Percentiles rank a stretch among this genome's conserved stretches.
Conservation (phyloP, 2,797 vertebrate species). For the Anguilla anguilla region DNA sequence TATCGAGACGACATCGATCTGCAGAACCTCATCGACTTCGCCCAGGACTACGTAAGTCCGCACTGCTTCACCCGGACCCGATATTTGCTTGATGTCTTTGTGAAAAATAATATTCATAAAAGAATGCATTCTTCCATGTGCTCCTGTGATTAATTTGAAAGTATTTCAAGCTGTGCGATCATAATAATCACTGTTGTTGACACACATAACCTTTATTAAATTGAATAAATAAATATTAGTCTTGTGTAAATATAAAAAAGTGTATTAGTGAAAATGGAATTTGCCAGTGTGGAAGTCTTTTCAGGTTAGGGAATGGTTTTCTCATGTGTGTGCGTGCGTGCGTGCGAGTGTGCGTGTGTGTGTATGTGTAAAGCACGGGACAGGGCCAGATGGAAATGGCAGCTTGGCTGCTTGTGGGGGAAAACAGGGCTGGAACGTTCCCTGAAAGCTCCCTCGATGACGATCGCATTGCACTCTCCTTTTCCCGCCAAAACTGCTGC, state of each 20-base stretch:
- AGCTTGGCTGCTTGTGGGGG: neutral
- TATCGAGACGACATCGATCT: slow-evolving; percentile 95
- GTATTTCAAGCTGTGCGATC: too few species aligned
- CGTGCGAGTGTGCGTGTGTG: neutral
- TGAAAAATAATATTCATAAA: too few species aligned
- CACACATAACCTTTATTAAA: too few species aligned
- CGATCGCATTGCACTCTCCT: neutral
- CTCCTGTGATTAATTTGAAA: too few species aligned
- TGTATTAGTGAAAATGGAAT: too few species aligned
- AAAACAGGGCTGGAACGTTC: neutral
- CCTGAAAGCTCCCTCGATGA: neutral
- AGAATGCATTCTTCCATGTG: too few species aligned
- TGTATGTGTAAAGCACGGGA: neutral
- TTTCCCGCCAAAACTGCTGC: neutral
- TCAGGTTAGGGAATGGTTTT: neutral
- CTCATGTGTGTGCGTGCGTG: neutral
- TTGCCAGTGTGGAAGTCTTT: neutral
- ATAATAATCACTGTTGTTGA: too few species aligned
- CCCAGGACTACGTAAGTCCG: slow-evolving; percentile 91
- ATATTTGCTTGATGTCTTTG: too few species aligned
- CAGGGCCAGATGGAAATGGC: neutral
- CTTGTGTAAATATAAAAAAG: too few species aligned
- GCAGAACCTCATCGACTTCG: slow-evolving; percentile 94
- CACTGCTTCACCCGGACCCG: too few species aligned
- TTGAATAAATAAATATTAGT: too few species aligned